Base-by-base conservation (phyloP, 2,888 invertebrate species). In the Smittia sp. region DNA sequence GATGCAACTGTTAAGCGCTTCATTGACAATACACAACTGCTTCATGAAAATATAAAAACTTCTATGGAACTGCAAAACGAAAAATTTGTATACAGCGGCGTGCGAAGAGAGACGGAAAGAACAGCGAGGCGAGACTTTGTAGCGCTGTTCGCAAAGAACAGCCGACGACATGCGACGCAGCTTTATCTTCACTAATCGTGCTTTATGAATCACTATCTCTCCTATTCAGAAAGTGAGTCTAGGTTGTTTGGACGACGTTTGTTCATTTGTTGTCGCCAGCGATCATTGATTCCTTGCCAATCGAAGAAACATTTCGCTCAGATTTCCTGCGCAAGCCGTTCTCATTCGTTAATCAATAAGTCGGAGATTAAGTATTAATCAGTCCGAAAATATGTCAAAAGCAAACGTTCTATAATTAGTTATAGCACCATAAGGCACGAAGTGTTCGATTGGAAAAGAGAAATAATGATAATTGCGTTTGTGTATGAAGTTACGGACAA, bases 21-120 rank as follows among this genome's bases (percentile, higher is more conserved):
- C 65, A 65, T 52, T 63, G 66, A 65, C 74, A 74, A 75, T 54
- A 15, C 66, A 58, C 41, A 70, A 65, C 54, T 54, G 52, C 66
- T 70, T 74, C 46, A 38, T 38, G 46, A 63, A 52, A 63, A 67
- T 24, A 65, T 18, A 68, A 73, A n/a, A 73, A 25, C 46, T 46
- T 46, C 46, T 46, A 46, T 15, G 15, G 15, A 22, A 68, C 38
- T 63, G 63, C 46, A 38, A n/a, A 25, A 27, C 58, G n/a, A 63
- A 24, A 73, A 41, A 24, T 20, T 39, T 46, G 58, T 52, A 46
- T 15, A 46, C 46, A 11, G n/a, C 6, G 46, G 11, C 46, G 46
- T 46, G 11, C 38, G 38, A 38, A 38, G 38, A 38, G n/a, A n/a
- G n/a, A 32, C 9, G 32, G 3, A 32, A 32, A 9, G 4, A 32